These are phyloP conservation scores for Argyresthia goedartella DNA, from an alignment of 2,888 invertebrate genomes.

Conservation along the genomic window DNA sequence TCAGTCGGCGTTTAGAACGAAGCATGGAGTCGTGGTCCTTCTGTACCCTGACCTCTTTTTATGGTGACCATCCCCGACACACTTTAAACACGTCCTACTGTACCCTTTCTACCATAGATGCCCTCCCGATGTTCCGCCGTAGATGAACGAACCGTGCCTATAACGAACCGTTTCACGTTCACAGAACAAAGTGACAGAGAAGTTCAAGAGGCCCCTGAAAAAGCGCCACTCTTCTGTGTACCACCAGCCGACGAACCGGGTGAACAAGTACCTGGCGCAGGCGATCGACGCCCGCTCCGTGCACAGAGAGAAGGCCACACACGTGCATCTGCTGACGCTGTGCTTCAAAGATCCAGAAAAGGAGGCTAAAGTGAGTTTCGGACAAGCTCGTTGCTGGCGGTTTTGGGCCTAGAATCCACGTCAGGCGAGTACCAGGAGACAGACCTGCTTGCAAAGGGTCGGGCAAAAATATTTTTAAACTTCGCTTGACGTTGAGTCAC, in stretches of 20 bases:
- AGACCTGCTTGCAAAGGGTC: no score
- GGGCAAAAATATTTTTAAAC: no score
- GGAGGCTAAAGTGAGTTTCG: conserved; percentile 78
- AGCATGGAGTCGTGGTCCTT: conserved; percentile 32
- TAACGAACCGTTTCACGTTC: conserved; percentile 24
- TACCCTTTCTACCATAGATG: neutral
- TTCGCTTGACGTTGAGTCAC: no score
- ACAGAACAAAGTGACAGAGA: conserved; percentile 89
- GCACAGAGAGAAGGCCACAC: conserved; percentile 89
- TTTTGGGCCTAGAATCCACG: neutral
- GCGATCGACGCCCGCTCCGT: conserved; percentile 92
- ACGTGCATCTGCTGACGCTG: conserved; percentile 87
- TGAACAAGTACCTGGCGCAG: conserved; percentile 92
- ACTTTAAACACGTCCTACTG: neutral
- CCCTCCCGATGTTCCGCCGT: conserved; percentile 17
- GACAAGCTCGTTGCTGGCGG: no score
- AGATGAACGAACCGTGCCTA: conserved; percentile 14
- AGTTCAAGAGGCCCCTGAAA: conserved; percentile 89
- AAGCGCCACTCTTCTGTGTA: conserved; percentile 89
- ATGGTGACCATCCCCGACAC: neutral
- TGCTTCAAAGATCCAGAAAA: conserved; percentile 88
- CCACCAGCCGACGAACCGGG: conserved; percentile 91
- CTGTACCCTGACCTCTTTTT: neutral
- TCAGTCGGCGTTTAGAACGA: conserved; percentile 50
- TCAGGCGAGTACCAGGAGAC: no score